Evolutionary conservation across 2,888 invertebrate genomes (phyloP).

Genomic region (Ceraclea dissimilis): DNA sequence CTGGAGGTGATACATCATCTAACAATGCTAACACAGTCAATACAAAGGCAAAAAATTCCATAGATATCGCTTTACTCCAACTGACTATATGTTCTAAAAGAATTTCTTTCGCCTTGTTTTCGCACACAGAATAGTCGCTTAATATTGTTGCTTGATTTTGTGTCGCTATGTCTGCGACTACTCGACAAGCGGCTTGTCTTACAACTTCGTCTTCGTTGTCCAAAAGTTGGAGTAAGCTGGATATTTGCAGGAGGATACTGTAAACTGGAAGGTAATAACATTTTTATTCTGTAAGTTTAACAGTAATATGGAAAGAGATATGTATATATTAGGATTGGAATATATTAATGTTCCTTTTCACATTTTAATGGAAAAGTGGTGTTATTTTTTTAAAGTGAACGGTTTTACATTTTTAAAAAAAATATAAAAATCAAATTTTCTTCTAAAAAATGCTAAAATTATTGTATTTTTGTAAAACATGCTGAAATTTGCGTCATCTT

Average conservation of each 20-base stretch:
- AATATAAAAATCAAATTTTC: too few species aligned
- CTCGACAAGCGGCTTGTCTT: conserved; percentile 29
- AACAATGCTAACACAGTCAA: conserved; percentile 33
- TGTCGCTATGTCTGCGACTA: neutral
- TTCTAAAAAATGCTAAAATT: too few species aligned
- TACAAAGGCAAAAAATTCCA: conserved; percentile 26
- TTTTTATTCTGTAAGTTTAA: too few species aligned
- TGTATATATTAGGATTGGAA: too few species aligned
- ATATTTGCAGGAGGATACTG: conserved; percentile 34
- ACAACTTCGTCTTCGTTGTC: conserved; percentile 46
- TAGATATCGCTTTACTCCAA: conserved; percentile 10
- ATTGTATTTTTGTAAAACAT: too few species aligned
- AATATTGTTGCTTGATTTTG: neutral
- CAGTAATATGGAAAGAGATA: too few species aligned
- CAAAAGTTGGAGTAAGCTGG: conserved; percentile 40
- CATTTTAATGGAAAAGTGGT: too few species aligned
- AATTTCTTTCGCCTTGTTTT: conserved; percentile 27
- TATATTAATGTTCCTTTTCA: too few species aligned
- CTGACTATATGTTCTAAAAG: conserved; percentile 22
- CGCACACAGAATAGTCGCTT: conserved; percentile 21
- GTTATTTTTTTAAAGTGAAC: too few species aligned
- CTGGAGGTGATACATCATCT: conserved; percentile 29
- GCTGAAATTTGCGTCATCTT: too few species aligned
- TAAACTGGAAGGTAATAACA: conserved; percentile 33
- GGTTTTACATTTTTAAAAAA: too few species aligned